Evolutionary conservation across 2,113 vertebrate species (phyloP), one percentile per base, ranked within the genome.

Genomic region (Cynoglossus semilaevis): DNA sequence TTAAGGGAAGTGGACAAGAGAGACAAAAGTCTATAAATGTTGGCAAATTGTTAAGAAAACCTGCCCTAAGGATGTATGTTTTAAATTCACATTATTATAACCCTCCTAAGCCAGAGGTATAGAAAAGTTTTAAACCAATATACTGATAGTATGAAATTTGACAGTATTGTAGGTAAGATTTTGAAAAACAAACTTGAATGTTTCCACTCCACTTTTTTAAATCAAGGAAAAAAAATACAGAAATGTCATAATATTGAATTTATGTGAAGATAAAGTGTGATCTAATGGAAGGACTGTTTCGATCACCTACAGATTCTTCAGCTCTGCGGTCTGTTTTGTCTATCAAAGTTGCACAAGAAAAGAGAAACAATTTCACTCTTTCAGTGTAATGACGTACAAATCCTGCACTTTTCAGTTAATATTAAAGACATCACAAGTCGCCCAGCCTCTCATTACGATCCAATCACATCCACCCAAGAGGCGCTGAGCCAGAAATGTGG

Each of bases 361-460:
- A 29, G 22, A 29, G 18, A 14, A 46, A 14, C 34, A 48, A 50
- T 63, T 76, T 67, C 13, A 44, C 60, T 73, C 35, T 70, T 58
- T 58, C 63, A 64, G 61, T 38, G 46, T 54, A 56, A 75, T 37
- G 63, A 72, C 70, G 65, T 61, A 76, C 62, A 82, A 70, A 79
- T 77, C 67, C 50, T 62, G 55, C 66, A 63, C 79, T 89, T 84
- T 82, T 64, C 51, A 67, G 48, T 69, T 61, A 64, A 67, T 85
- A 73, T 80, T 44, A 60, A 67, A 68, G 68, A 62, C 77, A 85
- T 85, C 74, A 88, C 85, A 85, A 67, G 50, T 49, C 42, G 54
- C 42, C 43, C 29, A 44, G 17, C 45, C 41, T 62, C 17, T 65
- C 18, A 45, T 50, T 48, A 58, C 54, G 48, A 70, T 70, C 36